Evolutionary conservation across 2,113 vertebrate genomes (phyloP).

Genomic region (rat (Rattus norvegicus)): DNA sequence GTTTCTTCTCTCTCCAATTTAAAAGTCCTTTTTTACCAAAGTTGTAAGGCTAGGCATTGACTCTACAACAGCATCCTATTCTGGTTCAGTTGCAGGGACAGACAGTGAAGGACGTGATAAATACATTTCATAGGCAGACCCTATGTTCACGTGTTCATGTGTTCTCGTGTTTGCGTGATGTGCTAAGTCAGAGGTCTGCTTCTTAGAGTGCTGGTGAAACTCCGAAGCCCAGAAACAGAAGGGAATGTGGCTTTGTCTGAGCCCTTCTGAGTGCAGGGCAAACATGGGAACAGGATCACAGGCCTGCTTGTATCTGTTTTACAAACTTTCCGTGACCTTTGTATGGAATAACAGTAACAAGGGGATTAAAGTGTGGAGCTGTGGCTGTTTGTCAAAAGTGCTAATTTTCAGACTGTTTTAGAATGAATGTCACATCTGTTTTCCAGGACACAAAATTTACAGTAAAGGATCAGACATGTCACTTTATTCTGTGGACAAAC

Average conservation of each 20-base stretch:
- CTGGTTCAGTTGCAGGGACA: neutral
- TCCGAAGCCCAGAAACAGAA: neutral
- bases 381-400: neutral
- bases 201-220: neutral
- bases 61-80: too few species aligned
- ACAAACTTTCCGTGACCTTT: neutral
- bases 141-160: neutral
- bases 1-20: neutral
- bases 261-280: neutral
- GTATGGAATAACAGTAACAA: neutral
- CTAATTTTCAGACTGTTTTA: conserved; percentile 13
- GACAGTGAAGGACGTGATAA: neutral
- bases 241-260: neutral
- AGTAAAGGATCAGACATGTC: neutral
- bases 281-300: neutral
- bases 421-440: neutral
- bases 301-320: neutral
- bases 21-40: neutral
- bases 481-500: neutral
- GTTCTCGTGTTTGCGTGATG: too few species aligned
- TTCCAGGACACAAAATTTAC: neutral
- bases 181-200: neutral
- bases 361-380: neutral
- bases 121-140: neutral
- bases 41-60: neutral